Evolutionary conservation across 2,113 vertebrate genomes (phyloP), one percentile per base, ranked within the genome.

Genomic region (Lutjanus erythropterus): DNA sequence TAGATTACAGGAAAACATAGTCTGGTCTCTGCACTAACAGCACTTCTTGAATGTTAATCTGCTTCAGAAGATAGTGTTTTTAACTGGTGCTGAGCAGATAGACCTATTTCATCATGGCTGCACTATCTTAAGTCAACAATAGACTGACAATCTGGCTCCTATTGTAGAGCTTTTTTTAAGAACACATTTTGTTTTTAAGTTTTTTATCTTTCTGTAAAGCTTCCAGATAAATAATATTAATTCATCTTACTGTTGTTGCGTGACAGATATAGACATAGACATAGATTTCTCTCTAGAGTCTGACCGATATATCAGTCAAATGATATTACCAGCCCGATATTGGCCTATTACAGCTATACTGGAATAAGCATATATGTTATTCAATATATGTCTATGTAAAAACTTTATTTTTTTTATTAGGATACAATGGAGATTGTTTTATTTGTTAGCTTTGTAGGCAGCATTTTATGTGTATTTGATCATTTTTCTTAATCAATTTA

Each of bases 31-130:
- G 59, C 23, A 62, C 46, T 19, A 61, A 77, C 49, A 60, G 21
- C 58, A 9, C 37, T 78, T 55, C 37, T 62, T 83, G 79, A 85
- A 85, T 87, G 58, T 84, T 76, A 84, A 91, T 81, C 69, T 56
- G 19, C 56, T 79, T 23, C 23, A 71, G 62, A 44, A 25, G 44
- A 31, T 47, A 3, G 19, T 37, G 1, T 39, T 78, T 62, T 42
- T 74, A 78, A 75, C 47, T 83, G 21, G 10, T 41, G 50, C 50
- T 56, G 35, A 75, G 42, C 62, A 46, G 33, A 56, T 9, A 68
- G 62, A 31, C 27, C 18, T 71, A 27, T 85, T 78, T 75, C 64
- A 81, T 71, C 69, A 60, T 62, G 18, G 29, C 42, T 23, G n/a
- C 39, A 53, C 19, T 47, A 6, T 15, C 15, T 23, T 19, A 8